phyloP scores from a whole-genome alignment of 2,113 vertebrate species.

The Ageneiosus marmoratus region DNA sequence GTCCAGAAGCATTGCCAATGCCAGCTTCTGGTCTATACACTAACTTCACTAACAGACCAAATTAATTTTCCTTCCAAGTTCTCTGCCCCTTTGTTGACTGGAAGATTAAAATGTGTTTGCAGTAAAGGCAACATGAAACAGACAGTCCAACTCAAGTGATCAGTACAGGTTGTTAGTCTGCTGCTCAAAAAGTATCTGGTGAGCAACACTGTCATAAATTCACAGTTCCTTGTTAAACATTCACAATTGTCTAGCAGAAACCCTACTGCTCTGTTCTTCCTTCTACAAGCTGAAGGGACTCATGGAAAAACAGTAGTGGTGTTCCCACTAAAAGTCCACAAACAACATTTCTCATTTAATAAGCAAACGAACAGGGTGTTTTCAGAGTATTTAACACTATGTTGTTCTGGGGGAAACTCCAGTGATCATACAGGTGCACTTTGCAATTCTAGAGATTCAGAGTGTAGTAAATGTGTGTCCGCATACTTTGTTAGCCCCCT shows the following conservation, averaged over 20 bases:
- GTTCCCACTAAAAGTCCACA: background rate
- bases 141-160: too few relatives aligned
- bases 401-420: too few relatives aligned
- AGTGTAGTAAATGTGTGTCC: too few relatives aligned
- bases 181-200: slow-evolving; percentile 9
- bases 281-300: background rate
- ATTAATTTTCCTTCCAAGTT: background rate
- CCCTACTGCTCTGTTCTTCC: background rate
- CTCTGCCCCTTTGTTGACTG: too few relatives aligned
- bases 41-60: background rate
- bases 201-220: background rate
- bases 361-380: background rate
- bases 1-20: background rate
- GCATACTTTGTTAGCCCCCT: too few relatives aligned
- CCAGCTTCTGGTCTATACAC: background rate
- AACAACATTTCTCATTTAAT: background rate
- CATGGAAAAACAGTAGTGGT: background rate
- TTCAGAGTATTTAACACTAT: background rate
- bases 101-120: too few relatives aligned
- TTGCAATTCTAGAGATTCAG: too few relatives aligned
- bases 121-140: too few relatives aligned
- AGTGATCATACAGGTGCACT: too few relatives aligned
- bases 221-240: background rate
- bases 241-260: slow-evolving; percentile 6
- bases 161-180: background rate